Evolutionary conservation across 2,888 invertebrate genomes (phyloP).

Genomic region (Epirrhoe tristata): DNA sequence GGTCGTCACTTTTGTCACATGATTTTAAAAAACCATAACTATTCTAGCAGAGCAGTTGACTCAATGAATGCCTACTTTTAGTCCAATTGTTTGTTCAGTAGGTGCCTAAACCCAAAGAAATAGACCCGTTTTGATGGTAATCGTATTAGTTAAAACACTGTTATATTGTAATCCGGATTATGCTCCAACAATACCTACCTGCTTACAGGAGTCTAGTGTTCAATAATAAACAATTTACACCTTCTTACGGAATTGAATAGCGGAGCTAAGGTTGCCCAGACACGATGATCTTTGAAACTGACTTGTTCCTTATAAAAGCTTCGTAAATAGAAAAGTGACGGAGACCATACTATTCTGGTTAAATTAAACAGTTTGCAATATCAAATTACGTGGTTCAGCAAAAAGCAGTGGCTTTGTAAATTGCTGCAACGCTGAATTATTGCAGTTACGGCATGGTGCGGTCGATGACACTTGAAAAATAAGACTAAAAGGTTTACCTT

Average conservation of each 20-base stretch:
- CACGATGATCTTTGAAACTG: constrained; percentile 22
- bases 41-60: no score
- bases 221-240: constrained; percentile 25
- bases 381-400: constrained; percentile 64
- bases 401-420: constrained; percentile 58
- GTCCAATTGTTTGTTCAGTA: neutral
- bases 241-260: constrained; percentile 39
- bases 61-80: no score
- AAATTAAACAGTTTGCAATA: constrained; percentile 55
- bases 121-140: neutral
- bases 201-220: neutral
- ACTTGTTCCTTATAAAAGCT: neutral
- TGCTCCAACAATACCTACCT: neutral
- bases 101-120: neutral
- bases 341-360: constrained; percentile 47
- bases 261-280: constrained; percentile 31
- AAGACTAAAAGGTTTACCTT: constrained; percentile 55
- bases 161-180: neutral
- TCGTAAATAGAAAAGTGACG: constrained; percentile 14
- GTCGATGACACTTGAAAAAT: constrained; percentile 61
- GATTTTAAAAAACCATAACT: neutral
- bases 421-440: constrained; percentile 56
- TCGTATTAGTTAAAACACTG: neutral
- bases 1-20: neutral
- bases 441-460: constrained; percentile 59